phyloP scores from a whole-genome alignment of 2,797 vertebrate genomes.

The Melanotaenia maccullochi region DNA sequence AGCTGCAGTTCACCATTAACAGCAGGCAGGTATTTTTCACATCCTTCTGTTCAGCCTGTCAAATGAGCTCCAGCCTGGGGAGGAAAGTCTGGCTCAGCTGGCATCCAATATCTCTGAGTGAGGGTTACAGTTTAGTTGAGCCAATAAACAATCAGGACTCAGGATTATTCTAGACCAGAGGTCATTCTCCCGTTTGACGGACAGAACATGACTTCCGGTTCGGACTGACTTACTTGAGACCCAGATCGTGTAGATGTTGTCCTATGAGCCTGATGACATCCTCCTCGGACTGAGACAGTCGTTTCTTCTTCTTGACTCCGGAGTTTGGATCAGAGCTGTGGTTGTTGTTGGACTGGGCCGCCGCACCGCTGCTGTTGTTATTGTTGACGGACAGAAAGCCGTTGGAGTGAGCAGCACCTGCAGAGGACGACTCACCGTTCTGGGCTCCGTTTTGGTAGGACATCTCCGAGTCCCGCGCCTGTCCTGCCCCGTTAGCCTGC shows the following conservation, averaged over 20 bases:
- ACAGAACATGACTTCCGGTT: background rate
- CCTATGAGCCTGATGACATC: constrained; percentile 96
- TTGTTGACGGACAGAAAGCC: constrained; percentile 70
- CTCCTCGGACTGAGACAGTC: constrained; percentile 92
- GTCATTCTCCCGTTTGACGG: background rate
- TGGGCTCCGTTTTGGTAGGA: constrained; percentile 79
- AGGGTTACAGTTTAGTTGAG: no score
- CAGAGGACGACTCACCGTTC: constrained; percentile 87
- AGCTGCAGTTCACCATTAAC: no score
- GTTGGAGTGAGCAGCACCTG: constrained; percentile 76
- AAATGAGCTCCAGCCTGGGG: no score
- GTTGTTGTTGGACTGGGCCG: constrained; percentile 40
- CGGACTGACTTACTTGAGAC: constrained; percentile 92
- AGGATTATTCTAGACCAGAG: background rate
- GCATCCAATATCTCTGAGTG: no score
- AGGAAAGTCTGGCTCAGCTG: no score
- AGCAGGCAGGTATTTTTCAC: no score
- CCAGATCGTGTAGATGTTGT: constrained; percentile 93
- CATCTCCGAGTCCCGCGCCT: constrained; percentile 81
- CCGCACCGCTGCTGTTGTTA: constrained; percentile 76
- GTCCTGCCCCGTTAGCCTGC: constrained; percentile 92
- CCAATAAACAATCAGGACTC: no score
- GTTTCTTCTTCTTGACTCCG: constrained; percentile 90
- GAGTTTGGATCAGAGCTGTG: constrained; percentile 74
- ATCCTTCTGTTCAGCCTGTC: no score